Evolutionary conservation across 1,140 invertebrate species (phyloP).

Genomic region (Pachyrhynchus sulphureomaculatus): DNA sequence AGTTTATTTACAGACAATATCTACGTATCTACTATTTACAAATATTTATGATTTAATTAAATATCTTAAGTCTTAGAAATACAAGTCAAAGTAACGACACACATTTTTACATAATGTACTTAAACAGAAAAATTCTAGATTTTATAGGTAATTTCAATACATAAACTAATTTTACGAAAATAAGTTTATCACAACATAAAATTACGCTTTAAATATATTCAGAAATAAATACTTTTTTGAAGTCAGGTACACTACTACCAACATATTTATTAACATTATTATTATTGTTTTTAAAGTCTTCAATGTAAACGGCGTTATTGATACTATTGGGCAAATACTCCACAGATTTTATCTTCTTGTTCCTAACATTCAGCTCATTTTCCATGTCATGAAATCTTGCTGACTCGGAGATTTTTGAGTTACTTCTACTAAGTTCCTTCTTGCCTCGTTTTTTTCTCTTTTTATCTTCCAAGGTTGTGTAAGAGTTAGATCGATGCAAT

Average conservation of each 20-base stretch:
- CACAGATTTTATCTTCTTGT: conserved; percentile 38
- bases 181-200: not conserved
- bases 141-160: no score
- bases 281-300: conserved; percentile 32
- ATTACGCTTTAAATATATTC: conserved; percentile 53
- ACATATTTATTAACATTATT: conserved; percentile 47
- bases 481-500: conserved; percentile 46
- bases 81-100: no score
- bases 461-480: conserved; percentile 38
- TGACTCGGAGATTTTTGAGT: conserved; percentile 34
- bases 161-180: no score
- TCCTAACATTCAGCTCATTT: conserved; percentile 8
- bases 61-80: no score
- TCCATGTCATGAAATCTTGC: conserved; percentile 23
- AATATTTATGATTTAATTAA: no score
- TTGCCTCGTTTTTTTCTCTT: conserved; percentile 30
- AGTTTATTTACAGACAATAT: no score
- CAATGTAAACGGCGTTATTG: conserved; percentile 29
- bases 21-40: no score
- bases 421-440: conserved; percentile 29
- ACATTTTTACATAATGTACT: no score
- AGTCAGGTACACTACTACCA: conserved; percentile 57
- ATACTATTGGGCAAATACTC: conserved; percentile 38
- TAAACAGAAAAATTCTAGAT: no score
- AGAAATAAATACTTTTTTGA: conserved; percentile 59